Evolutionary conservation across 37 sponge, comb jelly and placozoan genomes (phyloP).

Genomic region (Spongia lamella): DNA sequence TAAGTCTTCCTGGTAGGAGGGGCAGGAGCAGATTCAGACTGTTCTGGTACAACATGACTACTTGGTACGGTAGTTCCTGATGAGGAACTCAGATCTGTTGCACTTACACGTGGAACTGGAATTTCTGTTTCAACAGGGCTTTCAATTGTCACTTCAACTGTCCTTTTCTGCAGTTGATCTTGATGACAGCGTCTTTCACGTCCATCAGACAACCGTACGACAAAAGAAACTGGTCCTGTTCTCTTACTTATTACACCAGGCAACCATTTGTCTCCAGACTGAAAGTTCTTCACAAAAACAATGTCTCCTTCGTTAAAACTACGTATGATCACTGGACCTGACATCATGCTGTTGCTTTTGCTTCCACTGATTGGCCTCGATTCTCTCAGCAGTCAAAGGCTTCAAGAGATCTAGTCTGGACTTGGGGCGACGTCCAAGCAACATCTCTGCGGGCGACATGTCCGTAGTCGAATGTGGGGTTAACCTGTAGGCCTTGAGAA

Average conservation of each 20-base stretch:
- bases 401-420: constrained; percentile 14
- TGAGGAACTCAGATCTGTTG: no score
- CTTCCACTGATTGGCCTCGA: constrained; percentile 8
- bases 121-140: no score
- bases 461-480: constrained; percentile 16
- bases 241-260: constrained; percentile 1
- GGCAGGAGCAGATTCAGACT: no score
- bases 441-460: constrained; percentile 10
- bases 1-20: no score
- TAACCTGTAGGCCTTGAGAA: constrained; percentile 4
- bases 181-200: no score
- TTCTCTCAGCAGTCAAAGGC: constrained; percentile 2
- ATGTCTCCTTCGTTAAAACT: constrained; percentile 4
- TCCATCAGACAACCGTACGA: neutral
- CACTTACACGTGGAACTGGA: no score
- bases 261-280: constrained; percentile 6
- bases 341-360: constrained; percentile 13
- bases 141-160: no score
- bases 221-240: neutral
- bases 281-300: constrained; percentile 11
- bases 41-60: no score
- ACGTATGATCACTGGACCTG: neutral
- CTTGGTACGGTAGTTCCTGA: no score
- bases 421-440: neutral
- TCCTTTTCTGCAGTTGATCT: no score